These are phyloP conservation scores for Synergus japonicus DNA, from an alignment of 2,888 invertebrate species.

Conservation along the genomic window DNA sequence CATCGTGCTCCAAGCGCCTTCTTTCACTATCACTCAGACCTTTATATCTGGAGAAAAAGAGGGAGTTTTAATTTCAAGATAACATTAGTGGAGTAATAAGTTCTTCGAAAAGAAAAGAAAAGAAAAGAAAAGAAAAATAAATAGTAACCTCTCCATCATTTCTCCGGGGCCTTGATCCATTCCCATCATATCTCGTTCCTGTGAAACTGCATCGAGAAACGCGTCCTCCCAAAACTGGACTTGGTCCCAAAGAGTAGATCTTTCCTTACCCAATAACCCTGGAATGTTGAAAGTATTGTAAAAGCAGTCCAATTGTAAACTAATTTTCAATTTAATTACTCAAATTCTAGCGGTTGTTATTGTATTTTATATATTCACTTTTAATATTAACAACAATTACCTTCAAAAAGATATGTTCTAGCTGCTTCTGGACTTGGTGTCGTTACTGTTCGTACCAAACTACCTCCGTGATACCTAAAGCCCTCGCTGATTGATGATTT, in stretches of 20 bases:
- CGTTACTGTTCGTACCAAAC: slow-evolving; percentile 88
- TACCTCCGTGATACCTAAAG: slow-evolving; percentile 91
- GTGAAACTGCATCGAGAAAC: slow-evolving; percentile 97
- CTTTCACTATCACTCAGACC: slow-evolving; percentile 94
- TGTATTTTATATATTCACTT: not conserved
- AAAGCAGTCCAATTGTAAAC: not conserved
- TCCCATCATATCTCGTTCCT: slow-evolving; percentile 98
- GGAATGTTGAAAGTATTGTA: not conserved
- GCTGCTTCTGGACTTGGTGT: slow-evolving; percentile 94
- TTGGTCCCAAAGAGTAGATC: slow-evolving; percentile 97
- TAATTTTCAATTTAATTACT: too few relatives aligned
- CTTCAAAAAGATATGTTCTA: slow-evolving; percentile 95
- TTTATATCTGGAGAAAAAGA: slow-evolving; percentile 83
- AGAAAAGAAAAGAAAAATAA: not conserved
- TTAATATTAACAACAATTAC: slow-evolving; percentile 73
- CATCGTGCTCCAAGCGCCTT: slow-evolving; percentile 97
- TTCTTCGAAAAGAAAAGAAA: not conserved
- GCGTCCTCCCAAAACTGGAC: slow-evolving; percentile 99
- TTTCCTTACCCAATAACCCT: slow-evolving; percentile 84
- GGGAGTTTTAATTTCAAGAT: not conserved
- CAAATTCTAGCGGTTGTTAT: too few relatives aligned
- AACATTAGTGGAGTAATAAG: too few relatives aligned
- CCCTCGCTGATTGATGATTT: slow-evolving; percentile 93
- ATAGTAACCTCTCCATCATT: slow-evolving; percentile 93
- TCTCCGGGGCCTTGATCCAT: slow-evolving; percentile 99